Percentiles rank a stretch among this genome's conserved stretches.
phyloP scores from a whole-genome alignment of 2,888 invertebrate species.

The Drosophila hamatofila region DNA sequence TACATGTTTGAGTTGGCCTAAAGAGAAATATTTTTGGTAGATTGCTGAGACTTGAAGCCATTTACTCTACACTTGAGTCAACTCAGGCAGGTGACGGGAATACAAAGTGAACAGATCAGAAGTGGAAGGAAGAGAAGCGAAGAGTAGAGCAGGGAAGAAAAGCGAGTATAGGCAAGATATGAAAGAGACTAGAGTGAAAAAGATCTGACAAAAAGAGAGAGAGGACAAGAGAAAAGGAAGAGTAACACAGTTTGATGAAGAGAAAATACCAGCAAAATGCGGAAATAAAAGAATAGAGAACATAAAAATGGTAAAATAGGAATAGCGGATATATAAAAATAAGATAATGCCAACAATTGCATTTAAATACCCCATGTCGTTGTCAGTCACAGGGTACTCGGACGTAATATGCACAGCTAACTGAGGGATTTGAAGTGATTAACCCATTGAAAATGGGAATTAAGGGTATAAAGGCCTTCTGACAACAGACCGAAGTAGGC shows the following conservation, averaged over 20 bases:
- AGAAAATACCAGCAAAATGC: not conserved
- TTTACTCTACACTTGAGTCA: not conserved
- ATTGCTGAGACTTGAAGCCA: not conserved
- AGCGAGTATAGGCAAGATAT: not conserved
- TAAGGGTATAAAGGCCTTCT: not conserved
- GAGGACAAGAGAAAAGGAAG: not conserved
- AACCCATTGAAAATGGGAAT: not conserved
- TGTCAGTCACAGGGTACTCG: not conserved
- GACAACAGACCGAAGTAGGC: not conserved
- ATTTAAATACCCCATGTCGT: not conserved
- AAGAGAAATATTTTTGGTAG: conserved; percentile 1
- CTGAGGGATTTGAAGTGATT: too few species aligned
- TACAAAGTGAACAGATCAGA: not conserved
- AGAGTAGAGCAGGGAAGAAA: not conserved
- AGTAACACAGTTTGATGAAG: not conserved
- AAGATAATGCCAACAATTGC: not conserved
- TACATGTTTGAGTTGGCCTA: not conserved
- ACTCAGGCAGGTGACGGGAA: not conserved
- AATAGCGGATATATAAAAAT: not conserved
- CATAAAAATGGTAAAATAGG: not conserved
- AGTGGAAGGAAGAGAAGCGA: not conserved
- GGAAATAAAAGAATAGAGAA: not conserved
- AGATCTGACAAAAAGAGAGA: not conserved
- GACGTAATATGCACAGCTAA: too few species aligned
- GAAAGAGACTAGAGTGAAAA: not conserved